Evolutionary conservation across 2,888 invertebrate species (phyloP).

Genomic region (Cantharis nigra): DNA sequence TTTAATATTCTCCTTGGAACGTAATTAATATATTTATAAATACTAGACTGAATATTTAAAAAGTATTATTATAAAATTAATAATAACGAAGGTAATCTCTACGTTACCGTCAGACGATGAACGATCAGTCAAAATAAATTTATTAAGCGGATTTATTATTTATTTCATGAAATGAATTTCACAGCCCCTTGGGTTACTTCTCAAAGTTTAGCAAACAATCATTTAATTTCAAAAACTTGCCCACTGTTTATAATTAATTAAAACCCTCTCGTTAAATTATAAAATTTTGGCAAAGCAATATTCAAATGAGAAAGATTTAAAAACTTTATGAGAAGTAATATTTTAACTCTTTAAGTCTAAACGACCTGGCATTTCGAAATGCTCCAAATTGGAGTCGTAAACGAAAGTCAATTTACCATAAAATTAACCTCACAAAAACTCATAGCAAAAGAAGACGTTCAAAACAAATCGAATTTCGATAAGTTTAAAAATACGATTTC

Average conservation of each 20-base stretch:
- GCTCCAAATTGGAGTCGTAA: not conserved
- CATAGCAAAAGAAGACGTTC: not conserved
- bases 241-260: not conserved
- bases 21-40: not conserved
- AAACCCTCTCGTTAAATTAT: not conserved
- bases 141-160: not conserved
- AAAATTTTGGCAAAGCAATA: not conserved
- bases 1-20: not conserved
- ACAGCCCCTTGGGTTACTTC: not conserved
- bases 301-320: not conserved
- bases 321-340: not conserved
- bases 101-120: not conserved
- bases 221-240: not conserved
- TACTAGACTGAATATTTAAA: not conserved
- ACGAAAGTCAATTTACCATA: not conserved
- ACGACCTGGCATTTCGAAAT: not conserved
- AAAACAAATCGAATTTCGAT: not conserved
- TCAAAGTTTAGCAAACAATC: not conserved
- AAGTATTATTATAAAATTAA: not conserved
- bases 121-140: not conserved
- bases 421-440: not conserved
- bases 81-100: not conserved
- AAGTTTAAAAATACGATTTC: not conserved
- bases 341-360: not conserved
- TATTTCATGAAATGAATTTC: not conserved